phyloP scores from a whole-genome alignment of 2,113 vertebrate genomes.

The Pterophyllum scalare region DNA sequence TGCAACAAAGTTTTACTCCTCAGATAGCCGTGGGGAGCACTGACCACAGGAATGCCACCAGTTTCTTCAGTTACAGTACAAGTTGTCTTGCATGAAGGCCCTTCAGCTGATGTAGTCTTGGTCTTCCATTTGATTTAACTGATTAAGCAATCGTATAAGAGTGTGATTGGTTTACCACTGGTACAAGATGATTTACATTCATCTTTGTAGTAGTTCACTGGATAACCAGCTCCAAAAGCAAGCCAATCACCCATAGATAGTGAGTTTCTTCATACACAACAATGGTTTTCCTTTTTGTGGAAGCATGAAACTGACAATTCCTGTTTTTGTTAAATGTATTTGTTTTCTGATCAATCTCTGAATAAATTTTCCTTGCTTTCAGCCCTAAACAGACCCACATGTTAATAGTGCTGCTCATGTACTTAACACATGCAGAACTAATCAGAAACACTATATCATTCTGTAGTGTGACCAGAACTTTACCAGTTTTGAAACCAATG shows the following conservation, averaged over 20 bases:
- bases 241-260: no score
- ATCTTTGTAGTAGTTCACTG: no score
- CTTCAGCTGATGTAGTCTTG: not conserved
- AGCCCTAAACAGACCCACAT: not conserved
- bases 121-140: not conserved
- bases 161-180: not conserved
- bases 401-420: not conserved
- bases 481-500: not conserved
- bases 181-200: not conserved
- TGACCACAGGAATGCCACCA: not conserved
- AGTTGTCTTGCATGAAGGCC: not conserved
- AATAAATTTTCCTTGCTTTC: no score
- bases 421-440: not conserved
- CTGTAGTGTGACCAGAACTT: slow-evolving; percentile 1
- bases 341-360: no score
- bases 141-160: not conserved
- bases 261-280: no score
- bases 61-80: not conserved
- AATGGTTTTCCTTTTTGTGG: not conserved
- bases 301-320: not conserved
- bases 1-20: not conserved
- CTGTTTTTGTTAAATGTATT: no score
- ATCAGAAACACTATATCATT: slow-evolving; percentile 1
- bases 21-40: not conserved
- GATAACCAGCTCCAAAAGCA: no score